phyloP scores from a whole-genome alignment of 2,797 vertebrate species.

The Danionella dracula region DNA sequence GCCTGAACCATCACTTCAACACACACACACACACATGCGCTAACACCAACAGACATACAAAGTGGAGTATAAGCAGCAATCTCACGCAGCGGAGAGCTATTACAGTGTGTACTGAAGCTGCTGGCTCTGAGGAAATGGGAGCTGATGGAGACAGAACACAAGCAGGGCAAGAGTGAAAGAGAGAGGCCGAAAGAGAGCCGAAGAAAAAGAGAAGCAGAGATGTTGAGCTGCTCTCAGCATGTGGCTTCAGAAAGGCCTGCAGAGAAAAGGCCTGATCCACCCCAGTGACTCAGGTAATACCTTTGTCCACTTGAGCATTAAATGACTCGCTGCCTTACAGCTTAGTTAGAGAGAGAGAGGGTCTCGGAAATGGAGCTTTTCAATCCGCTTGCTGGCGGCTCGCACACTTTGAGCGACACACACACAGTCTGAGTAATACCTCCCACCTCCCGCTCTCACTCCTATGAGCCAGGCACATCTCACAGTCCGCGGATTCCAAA shows the following conservation, averaged over 20 bases:
- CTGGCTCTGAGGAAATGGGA: slow-evolving; percentile 66
- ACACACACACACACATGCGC: slow-evolving; percentile 8
- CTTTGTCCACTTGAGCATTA: slow-evolving; percentile 81
- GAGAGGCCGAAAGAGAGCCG: slow-evolving; percentile 21
- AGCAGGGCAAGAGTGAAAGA: slow-evolving; percentile 15
- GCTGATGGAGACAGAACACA: slow-evolving; percentile 44
- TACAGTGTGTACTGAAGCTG: slow-evolving; percentile 41
- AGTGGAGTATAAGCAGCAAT: slow-evolving; percentile 32
- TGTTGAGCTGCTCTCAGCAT: slow-evolving; percentile 67
- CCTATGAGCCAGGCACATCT: slow-evolving; percentile 66
- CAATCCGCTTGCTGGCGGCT: slow-evolving; percentile 48
- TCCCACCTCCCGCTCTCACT: slow-evolving; percentile 42
- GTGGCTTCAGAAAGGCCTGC: slow-evolving; percentile 63
- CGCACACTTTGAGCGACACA: slow-evolving; percentile 29
- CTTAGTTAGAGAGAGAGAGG: slow-evolving; percentile 68
- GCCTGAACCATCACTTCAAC: slow-evolving; percentile 12
- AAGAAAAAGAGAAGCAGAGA: slow-evolving; percentile 41
- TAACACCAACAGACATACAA: slow-evolving; percentile 23
- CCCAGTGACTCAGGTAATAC: slow-evolving; percentile 77
- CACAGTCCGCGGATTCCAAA: slow-evolving; percentile 76
- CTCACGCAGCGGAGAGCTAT: slow-evolving; percentile 37
- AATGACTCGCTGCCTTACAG: slow-evolving; percentile 77
- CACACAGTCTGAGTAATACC: slow-evolving; percentile 22
- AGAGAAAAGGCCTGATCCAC: slow-evolving; percentile 73
- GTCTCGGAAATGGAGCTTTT: slow-evolving; percentile 62